phyloP scores from a whole-genome alignment of 1,140 invertebrate genomes.

The Bombus picipes region DNA sequence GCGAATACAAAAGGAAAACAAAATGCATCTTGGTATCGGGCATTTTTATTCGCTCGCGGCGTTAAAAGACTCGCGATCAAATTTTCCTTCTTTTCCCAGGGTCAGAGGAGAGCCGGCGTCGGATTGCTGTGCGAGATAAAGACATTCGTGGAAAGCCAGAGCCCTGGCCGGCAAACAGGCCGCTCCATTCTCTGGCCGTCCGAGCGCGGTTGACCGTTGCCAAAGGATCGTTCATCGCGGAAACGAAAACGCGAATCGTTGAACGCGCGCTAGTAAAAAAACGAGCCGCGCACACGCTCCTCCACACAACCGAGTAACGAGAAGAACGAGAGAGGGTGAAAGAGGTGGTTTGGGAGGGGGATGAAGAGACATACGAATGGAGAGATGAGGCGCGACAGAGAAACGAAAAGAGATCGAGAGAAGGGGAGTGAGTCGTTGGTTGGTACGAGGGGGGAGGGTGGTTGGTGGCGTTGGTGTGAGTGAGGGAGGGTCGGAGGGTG shows the following conservation, averaged over 20 bases:
- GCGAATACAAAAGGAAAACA: not conserved
- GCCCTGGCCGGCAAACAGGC: conserved; percentile 10
- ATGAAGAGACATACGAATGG: not conserved
- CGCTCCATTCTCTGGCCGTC: conserved; percentile 43
- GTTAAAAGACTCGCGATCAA: conserved; percentile 29
- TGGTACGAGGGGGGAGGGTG: conserved; percentile 18
- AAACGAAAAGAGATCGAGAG: not conserved
- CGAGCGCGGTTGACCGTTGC: conserved; percentile 66
- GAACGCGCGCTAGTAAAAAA: conserved; percentile 57
- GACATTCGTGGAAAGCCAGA: conserved; percentile 48
- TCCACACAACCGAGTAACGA: not conserved
- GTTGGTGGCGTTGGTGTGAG: conserved; percentile 29
- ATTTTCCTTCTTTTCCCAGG: conserved; percentile 8
- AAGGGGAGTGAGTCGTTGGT: not conserved
- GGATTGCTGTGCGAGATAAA: conserved; percentile 48
- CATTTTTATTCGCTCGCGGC: not conserved
- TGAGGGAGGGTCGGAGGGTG: not conserved
- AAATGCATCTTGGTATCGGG: not conserved
- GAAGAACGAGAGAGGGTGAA: not conserved
- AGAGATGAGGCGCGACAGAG: not conserved
- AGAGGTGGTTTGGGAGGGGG: not conserved
- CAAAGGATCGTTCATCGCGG: conserved; percentile 67
- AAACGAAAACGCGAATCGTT: conserved; percentile 70
- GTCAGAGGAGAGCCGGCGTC: conserved; percentile 11
- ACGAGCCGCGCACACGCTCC: conserved; percentile 14